Base-by-base conservation (phyloP, 2,113 vertebrate species). In the Bombycilla garrulus region DNA sequence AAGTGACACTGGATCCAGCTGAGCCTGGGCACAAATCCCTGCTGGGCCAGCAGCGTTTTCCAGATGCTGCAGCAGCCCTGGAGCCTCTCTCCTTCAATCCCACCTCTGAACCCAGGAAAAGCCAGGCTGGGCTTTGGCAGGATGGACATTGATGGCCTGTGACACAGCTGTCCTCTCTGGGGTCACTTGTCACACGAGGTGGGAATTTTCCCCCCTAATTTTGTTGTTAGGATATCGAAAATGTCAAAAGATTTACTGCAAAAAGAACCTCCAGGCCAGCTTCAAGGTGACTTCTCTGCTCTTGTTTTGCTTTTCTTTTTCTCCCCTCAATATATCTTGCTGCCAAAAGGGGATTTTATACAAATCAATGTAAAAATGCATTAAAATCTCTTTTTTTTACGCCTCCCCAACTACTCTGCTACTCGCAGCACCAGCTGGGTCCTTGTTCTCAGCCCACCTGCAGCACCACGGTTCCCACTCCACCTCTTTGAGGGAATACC, bases 91-190 rank as follows among this genome's bases (percentile, higher is more conserved):
- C 76, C 67, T 48, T 29, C 54, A 62, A 8, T 6, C 28, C 15
- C 73, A 61, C 36, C 48, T 57, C 65, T 28, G 2, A 19, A 15
- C 36, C 10, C 54, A 84, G 54, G 84, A 47, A 45, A 42, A 81
- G 74, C 54, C 91, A 66, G 22, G 19, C 28, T 44, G n/a, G 4
- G 22, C 88, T 88, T 6, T 6, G 38, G 40, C 35, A 66, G 25
- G 79, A 24, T 26, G 77, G 66, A 89, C 74, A 67, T n/a, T 94
- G 70, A 97, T 71, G 82, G 65, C 3, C 47, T 94, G 76, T 89
- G 97, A 95, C 96, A 96, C 21, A 13, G 22, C 26, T 14, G 40
- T 31, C 61, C 82, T 91, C 86, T 57, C 83, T 15, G 40, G 61
- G 61, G 69, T 73, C 81, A 48, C 74, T 35, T 72, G 29, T 60